Conservation (phyloP, 2,797 vertebrate genomes). For the Phrynocephalus guinanensis region DNA sequence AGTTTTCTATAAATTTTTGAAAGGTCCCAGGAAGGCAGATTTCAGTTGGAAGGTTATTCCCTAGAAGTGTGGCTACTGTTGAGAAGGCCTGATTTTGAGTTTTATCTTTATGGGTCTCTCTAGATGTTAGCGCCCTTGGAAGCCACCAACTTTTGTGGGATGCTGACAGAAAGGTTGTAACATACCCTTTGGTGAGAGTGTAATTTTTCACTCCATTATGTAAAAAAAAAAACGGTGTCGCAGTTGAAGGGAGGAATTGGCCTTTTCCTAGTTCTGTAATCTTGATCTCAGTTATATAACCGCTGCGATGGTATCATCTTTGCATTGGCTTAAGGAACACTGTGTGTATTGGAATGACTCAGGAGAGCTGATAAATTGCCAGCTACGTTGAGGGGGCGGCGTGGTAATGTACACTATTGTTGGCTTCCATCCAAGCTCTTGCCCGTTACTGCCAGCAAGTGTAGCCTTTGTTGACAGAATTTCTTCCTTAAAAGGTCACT, state of each 20-base stretch:
- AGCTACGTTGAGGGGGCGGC: slow-evolving; percentile 45
- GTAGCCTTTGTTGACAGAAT: slow-evolving; percentile 33
- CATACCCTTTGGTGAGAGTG: neutral
- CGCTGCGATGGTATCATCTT: neutral
- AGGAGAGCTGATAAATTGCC: slow-evolving; percentile 54
- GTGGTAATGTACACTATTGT: slow-evolving; percentile 25
- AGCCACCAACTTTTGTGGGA: no score
- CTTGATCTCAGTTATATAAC: slow-evolving; percentile 14
- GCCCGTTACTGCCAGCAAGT: slow-evolving; percentile 45
- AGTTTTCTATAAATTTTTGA: no score
- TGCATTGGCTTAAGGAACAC: slow-evolving; percentile 10
- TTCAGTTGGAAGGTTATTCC: no score
- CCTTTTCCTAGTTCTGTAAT: neutral
- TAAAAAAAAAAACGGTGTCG: neutral
- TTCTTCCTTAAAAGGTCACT: slow-evolving; percentile 47
- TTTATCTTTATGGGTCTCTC: no score
- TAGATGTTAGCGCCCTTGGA: no score
- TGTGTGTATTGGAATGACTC: slow-evolving; percentile 46
- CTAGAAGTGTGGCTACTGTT: no score
- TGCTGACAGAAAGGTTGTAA: no score
- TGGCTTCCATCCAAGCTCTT: slow-evolving; percentile 48
- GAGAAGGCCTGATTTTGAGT: no score
- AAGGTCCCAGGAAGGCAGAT: no score
- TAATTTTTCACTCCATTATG: neutral
- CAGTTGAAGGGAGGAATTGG: neutral